Percentiles rank a stretch among this genome's conserved stretches.
These are phyloP conservation scores for Serrognathus titanus DNA, from an alignment of 2,888 invertebrate species.

Conservation along the genomic window DNA sequence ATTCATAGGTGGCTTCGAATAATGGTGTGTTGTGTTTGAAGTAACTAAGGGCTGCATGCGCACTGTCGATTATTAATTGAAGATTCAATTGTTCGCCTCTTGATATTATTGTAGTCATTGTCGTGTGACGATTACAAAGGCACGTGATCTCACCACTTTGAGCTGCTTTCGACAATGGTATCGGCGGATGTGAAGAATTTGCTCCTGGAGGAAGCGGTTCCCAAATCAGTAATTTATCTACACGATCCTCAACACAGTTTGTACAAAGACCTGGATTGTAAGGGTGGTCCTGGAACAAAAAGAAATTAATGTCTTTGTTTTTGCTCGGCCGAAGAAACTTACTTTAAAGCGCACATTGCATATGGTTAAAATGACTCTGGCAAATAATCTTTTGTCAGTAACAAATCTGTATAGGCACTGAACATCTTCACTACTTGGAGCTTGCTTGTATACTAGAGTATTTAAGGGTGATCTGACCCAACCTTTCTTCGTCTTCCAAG, in stretches of 20 bases:
- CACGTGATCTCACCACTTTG: conserved; percentile 71
- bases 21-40: conserved; percentile 82
- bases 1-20: conserved; percentile 84
- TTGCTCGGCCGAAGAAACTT: conserved; percentile 12
- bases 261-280: conserved; percentile 77
- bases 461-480: conserved; percentile 79
- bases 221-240: conserved; percentile 79
- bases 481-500: conserved; percentile 77
- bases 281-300: conserved; percentile 60
- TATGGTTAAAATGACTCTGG: conserved; percentile 75
- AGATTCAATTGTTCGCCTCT: conserved; percentile 74
- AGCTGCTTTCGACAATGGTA: conserved; percentile 55
- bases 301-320: neutral
- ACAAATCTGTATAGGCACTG: conserved; percentile 81
- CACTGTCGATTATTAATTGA: conserved; percentile 77
- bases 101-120: conserved; percentile 56
- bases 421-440: conserved; percentile 68
- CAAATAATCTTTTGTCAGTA: conserved; percentile 76
- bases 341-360: conserved; percentile 79
- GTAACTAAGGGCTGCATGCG: conserved; percentile 81
- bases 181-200: conserved; percentile 48
- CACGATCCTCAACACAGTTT: conserved; percentile 83
- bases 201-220: conserved; percentile 58
- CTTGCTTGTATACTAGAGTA: conserved; percentile 80
- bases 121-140: conserved; percentile 64